Evolutionary conservation across 2,888 invertebrate genomes (phyloP).

Genomic region (Tetanocera ferruginea): DNA sequence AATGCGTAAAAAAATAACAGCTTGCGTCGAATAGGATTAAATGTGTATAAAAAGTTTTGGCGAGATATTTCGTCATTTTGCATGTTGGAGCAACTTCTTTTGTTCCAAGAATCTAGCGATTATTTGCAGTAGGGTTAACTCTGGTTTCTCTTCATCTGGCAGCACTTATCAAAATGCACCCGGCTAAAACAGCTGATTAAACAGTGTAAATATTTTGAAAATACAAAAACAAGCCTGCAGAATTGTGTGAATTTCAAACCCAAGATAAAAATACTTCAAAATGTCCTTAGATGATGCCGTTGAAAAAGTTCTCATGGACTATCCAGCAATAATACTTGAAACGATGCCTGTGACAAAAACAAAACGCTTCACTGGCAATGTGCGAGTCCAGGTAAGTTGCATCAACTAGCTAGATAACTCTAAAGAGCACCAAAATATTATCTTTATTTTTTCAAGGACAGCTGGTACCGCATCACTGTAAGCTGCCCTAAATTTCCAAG

Average conservation of each 20-base stretch:
- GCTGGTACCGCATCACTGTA: conserved; percentile 54
- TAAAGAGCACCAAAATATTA: background rate
- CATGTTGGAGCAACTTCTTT: no score
- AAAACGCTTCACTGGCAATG: conserved; percentile 10
- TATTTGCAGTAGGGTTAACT: no score
- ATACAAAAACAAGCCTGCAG: background rate
- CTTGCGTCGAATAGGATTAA: no score
- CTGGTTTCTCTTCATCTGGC: no score
- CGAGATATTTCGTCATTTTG: no score
- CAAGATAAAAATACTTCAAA: no score
- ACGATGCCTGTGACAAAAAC: background rate
- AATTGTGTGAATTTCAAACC: no score
- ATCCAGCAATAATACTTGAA: conserved; percentile 12
- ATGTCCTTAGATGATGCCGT: conserved; percentile 6
- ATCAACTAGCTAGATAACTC: background rate
- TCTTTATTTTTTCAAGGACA: conserved; percentile 47
- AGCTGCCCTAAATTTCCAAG: conserved; percentile 58
- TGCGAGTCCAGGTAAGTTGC: conserved; percentile 5
- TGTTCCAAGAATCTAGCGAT: no score
- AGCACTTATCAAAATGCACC: no score
- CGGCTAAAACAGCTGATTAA: background rate
- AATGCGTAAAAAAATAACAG: no score
- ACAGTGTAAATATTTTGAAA: no score
- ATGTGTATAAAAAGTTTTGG: no score
- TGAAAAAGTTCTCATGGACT: background rate